Evolutionary conservation across 2,113 vertebrate species (phyloP).

Genomic region (Okapia johnstoni): DNA sequence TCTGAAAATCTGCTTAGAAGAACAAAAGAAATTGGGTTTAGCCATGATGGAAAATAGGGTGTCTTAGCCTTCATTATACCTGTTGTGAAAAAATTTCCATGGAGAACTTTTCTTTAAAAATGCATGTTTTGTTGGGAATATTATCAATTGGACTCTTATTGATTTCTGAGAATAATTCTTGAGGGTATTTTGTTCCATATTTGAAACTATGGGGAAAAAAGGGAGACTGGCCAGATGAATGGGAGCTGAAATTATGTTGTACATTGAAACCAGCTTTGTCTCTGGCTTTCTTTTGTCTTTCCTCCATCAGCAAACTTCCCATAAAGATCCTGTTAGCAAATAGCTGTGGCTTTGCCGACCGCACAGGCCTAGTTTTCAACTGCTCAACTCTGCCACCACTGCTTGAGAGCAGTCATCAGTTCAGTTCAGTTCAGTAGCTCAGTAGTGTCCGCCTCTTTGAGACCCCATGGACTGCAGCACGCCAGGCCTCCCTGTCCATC

Average conservation of each 20-base stretch:
- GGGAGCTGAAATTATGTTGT: background rate
- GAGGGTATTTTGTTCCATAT: background rate
- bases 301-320: background rate
- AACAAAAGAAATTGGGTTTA: background rate
- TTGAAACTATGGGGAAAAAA: background rate
- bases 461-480: background rate
- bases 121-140: background rate
- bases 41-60: background rate
- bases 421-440: background rate
- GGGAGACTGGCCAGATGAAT: background rate
- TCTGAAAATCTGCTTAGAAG: background rate
- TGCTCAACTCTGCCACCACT: background rate
- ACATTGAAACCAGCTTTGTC: background rate
- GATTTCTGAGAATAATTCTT: background rate
- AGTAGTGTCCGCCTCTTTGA: rapidly evolving
- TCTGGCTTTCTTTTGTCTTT: background rate
- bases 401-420: background rate
- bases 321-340: background rate
- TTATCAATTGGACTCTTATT: background rate
- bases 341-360: background rate
- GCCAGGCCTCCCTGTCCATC: background rate
- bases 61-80: background rate
- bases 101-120: slow-evolving; percentile 19
- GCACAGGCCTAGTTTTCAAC: background rate
- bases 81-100: slow-evolving; percentile 19